Conservation (phyloP, 2,888 invertebrate species). For the Machimus rusticus region DNA sequence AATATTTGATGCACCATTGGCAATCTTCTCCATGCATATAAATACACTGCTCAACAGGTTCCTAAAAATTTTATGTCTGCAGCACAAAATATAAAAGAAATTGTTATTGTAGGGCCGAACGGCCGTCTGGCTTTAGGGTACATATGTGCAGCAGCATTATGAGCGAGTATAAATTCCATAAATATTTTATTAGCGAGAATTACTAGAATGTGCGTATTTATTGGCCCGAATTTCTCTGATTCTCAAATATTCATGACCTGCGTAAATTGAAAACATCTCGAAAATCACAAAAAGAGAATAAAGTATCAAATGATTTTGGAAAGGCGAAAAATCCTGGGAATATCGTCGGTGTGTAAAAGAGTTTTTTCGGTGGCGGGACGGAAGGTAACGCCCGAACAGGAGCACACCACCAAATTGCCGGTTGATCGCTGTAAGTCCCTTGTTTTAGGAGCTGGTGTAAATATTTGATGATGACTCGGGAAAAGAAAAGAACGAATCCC, state of each 20-base stretch:
- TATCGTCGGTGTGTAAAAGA: constrained; percentile 26
- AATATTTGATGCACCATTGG: background rate
- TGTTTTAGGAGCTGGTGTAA: constrained; percentile 43
- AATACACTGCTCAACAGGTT: constrained; percentile 1
- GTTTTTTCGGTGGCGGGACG: background rate
- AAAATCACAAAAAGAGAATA: constrained; percentile 41
- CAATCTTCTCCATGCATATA: background rate
- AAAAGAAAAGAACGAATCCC: constrained; percentile 46
- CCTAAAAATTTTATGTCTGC: background rate
- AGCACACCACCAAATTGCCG: constrained; percentile 26
- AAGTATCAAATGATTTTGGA: constrained; percentile 35
- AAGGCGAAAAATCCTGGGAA: constrained; percentile 26
- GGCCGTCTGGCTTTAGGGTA: background rate
- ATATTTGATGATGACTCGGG: constrained; percentile 52
- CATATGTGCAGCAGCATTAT: constrained; percentile 12
- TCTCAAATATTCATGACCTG: constrained; percentile 36
- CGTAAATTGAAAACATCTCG: constrained; percentile 42
- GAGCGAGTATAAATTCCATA: constrained; percentile 37
- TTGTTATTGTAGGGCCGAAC: background rate
- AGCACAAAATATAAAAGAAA: constrained; percentile 13
- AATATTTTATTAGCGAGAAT: constrained; percentile 33
- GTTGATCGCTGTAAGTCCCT: constrained; percentile 37
- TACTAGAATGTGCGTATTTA: constrained; percentile 28
- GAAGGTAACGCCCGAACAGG: background rate
- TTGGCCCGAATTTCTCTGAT: constrained; percentile 23